A percentile compares a stretch with the other conserved stretches of the same genome.
Evolutionary conservation across 1,140 invertebrate genomes (phyloP).

Genomic region (Diabrotica undecimpunctata): DNA sequence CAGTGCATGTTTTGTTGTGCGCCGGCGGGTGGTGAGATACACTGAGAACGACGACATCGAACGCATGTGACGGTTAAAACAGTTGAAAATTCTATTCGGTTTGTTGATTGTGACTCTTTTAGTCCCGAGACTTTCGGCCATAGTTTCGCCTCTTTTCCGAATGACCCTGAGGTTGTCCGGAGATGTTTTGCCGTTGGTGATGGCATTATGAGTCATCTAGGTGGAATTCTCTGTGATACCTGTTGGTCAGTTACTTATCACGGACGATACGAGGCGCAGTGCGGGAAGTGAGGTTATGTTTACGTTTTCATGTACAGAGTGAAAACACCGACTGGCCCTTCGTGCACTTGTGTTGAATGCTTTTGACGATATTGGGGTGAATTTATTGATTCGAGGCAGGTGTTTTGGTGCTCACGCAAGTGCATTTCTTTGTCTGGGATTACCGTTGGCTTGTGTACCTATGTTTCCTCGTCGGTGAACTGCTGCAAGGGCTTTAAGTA

Average conservation of each 20-base stretch:
- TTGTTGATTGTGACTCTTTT: neutral
- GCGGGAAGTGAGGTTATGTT: slow-evolving; percentile 15
- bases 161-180: slow-evolving; percentile 8
- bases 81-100: neutral
- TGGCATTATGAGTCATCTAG: slow-evolving; percentile 10
- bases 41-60: neutral
- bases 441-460: slow-evolving; percentile 9
- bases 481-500: too few relatives aligned
- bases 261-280: neutral
- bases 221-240: slow-evolving; percentile 18
- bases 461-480: neutral
- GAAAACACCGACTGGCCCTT: neutral
- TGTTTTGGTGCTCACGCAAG: slow-evolving; percentile 8
- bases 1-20: slow-evolving; percentile 8
- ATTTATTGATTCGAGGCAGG: slow-evolving; percentile 7
- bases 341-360: neutral
- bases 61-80: slow-evolving; percentile 1
- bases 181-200: slow-evolving; percentile 9
- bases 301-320: neutral
- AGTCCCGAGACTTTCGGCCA: neutral
- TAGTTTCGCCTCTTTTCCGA: slow-evolving; percentile 10
- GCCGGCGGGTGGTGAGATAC: slow-evolving; percentile 12
- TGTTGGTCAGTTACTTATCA: slow-evolving; percentile 13
- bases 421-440: slow-evolving; percentile 10
- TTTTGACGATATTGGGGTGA: neutral